phyloP scores from a whole-genome alignment of 1,140 invertebrate genomes.

The Calycopis cecrops region DNA sequence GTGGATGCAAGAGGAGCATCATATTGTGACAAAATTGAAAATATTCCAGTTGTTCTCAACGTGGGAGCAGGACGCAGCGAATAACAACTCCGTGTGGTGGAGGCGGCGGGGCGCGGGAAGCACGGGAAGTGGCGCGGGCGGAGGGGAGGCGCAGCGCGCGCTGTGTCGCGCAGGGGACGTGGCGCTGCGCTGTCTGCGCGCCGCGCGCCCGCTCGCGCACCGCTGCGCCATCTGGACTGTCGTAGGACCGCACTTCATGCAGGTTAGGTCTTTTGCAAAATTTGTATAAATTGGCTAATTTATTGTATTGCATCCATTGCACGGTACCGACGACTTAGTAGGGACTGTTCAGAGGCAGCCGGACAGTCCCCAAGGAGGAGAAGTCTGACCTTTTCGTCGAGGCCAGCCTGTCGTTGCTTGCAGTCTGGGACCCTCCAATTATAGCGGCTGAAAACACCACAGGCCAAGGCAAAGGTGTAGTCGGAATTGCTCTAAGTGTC shows the following conservation, averaged over 20 bases:
- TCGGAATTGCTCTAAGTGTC: too few species aligned
- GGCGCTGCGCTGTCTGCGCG: slow-evolving; percentile 89
- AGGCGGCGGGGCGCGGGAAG: slow-evolving; percentile 41
- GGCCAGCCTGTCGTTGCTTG: too few species aligned
- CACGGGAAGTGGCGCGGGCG: slow-evolving; percentile 37
- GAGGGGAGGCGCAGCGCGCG: slow-evolving; percentile 77
- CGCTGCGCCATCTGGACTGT: slow-evolving; percentile 94
- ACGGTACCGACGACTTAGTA: too few species aligned
- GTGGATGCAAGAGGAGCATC: too few species aligned
- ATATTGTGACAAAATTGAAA: too few species aligned
- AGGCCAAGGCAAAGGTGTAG: too few species aligned
- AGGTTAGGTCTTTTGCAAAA: slow-evolving; percentile 73
- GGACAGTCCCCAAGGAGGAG: too few species aligned
- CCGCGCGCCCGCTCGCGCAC: slow-evolving; percentile 91
- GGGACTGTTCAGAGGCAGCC: too few species aligned
- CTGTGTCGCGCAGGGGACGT: slow-evolving; percentile 90
- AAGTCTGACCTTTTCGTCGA: too few species aligned
- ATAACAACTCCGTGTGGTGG: slow-evolving; percentile 51
- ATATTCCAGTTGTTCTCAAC: slow-evolving; percentile 42
- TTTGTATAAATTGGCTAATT: not conserved
- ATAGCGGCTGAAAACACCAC: too few species aligned
- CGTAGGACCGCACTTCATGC: slow-evolving; percentile 93
- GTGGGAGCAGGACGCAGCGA: slow-evolving; percentile 48
- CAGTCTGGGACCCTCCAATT: too few species aligned
- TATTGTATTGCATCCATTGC: too few species aligned